Evolutionary conservation across 2,888 invertebrate genomes (phyloP), one percentile per base, ranked within the genome.

Genomic region (Trissoscelio sp.): DNA sequence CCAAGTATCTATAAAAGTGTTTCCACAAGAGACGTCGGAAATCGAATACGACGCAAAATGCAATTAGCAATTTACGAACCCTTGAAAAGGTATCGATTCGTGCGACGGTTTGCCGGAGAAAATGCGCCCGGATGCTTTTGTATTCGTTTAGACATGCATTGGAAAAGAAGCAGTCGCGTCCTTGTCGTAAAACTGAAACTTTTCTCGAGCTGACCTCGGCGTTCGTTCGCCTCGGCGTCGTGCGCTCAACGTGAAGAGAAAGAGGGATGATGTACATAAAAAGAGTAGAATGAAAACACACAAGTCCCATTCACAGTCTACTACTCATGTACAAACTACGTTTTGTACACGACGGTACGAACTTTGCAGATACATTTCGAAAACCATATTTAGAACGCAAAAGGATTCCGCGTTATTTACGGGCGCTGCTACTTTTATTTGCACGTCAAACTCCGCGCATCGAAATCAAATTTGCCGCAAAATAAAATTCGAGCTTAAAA

Each of bases 261-360:
- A 62, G 70, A 53, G 62, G 42, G 48, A 58, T 20, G 53, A 53
- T 42, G 39, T 39, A 64, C 48, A 37, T 44, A 55, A 64, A 78
- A 78, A 78, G 37, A 64, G 44, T 60, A 55, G 55, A 69, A 62
- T 70, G 62, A 70, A 69, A 78, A 53, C 46, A 70, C 57, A 64
- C 78, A 62, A 70, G 78, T 70, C 57, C 57, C 78, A 78, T 78
- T 78, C 78, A 78, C 48, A 64, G 53, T 64, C 46, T 78, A 48
- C 69, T 53, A 70, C 69, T 69, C 62, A 34, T 77, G 39, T 34
- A 77, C 62, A 42, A 69, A 46, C 51, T 60, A 55, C 62, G 39
- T 62, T 77, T 77, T 69, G 62, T 67, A 39, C 62, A 58, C 24
- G 67, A 58, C 34, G 51, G 22, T 18, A 18, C 28, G 28, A 69